Evolutionary conservation across 2,113 vertebrate genomes (phyloP).

Genomic region (Spea bombifrons): DNA sequence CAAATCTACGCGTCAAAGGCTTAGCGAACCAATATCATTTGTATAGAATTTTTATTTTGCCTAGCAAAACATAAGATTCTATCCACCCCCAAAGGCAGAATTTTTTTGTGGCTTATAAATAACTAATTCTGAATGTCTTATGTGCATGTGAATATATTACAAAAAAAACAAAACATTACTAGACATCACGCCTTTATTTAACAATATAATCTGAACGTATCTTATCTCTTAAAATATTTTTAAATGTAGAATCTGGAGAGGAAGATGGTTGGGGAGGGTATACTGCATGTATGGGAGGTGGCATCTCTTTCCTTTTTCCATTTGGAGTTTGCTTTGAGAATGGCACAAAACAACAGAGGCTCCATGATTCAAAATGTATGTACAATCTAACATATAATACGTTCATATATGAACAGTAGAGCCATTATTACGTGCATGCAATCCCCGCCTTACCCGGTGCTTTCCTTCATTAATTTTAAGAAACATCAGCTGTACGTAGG

Average conservation of each 20-base stretch:
- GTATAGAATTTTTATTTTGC: not conserved
- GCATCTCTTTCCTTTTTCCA: constrained; percentile 47
- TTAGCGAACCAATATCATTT: not conserved
- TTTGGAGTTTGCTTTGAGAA: constrained; percentile 49
- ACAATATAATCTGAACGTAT: constrained; percentile 39
- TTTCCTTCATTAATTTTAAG: not conserved
- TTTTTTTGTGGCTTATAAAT: not conserved
- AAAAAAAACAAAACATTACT: constrained; percentile 4
- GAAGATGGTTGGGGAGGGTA: constrained; percentile 49
- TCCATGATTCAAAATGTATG: constrained; percentile 49
- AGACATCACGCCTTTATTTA: constrained; percentile 10
- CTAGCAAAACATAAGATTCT: not conserved
- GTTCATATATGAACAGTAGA: constrained; percentile 33
- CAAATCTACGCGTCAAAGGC: constrained; percentile 10
- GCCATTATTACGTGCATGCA: constrained; percentile 30
- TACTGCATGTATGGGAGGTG: constrained; percentile 47
- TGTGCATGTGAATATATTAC: constrained; percentile 18
- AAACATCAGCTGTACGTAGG: not conserved
- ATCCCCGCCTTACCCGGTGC: not conserved
- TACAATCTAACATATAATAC: constrained; percentile 29
- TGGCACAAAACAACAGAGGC: constrained; percentile 48
- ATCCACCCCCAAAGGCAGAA: not conserved
- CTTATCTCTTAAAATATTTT: constrained; percentile 45
- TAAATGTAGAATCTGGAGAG: constrained; percentile 50
- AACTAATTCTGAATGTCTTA: constrained; percentile 18